Evolutionary conservation across 1,140 invertebrate species (phyloP).

Genomic region (Drosophila arawakana): DNA sequence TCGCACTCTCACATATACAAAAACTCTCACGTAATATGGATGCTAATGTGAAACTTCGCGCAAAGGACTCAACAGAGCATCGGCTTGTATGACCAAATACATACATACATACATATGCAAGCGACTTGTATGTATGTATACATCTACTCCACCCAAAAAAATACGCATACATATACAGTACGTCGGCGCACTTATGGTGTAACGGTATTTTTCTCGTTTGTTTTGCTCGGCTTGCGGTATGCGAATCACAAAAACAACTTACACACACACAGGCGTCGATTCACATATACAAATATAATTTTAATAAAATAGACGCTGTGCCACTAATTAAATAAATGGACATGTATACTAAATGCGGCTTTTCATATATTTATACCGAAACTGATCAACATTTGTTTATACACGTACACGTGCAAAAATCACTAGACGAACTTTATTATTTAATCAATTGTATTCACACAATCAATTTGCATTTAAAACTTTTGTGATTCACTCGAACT

Average conservation of each 20-base stretch:
- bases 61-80: constrained; percentile 35
- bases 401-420: constrained; percentile 8
- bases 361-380: background rate
- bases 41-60: constrained; percentile 15
- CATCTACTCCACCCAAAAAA: constrained; percentile 46
- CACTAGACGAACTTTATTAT: constrained; percentile 7
- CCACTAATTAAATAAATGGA: constrained; percentile 1
- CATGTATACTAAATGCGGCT: background rate
- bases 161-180: constrained; percentile 11
- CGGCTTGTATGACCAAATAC: background rate
- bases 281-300: constrained; percentile 1
- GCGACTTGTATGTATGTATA: constrained; percentile 5
- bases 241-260: constrained; percentile 21
- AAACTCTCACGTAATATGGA: background rate
- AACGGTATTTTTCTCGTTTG: constrained; percentile 59
- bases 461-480: background rate
- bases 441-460: constrained; percentile 22
- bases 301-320: constrained; percentile 9
- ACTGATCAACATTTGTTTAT: background rate
- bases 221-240: constrained; percentile 41
- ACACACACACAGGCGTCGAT: background rate
- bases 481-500: background rate
- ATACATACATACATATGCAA: constrained; percentile 8
- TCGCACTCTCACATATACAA: constrained; percentile 1
- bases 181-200: constrained; percentile 28